Evolutionary conservation across 2,797 vertebrate genomes (phyloP).

Genomic region (Myotis myotis): DNA sequence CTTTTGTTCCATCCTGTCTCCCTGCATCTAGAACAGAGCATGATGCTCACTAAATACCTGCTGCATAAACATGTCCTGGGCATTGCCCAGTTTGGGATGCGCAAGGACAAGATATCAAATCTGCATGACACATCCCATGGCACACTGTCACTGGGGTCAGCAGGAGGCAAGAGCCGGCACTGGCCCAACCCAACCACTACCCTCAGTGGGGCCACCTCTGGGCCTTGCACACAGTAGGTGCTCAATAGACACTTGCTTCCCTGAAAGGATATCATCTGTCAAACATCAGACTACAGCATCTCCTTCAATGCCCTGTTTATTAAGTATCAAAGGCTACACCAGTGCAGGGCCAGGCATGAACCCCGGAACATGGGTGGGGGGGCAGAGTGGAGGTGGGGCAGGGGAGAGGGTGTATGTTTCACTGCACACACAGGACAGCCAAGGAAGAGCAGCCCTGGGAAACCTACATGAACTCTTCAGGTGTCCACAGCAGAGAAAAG

Average conservation of each 20-base stretch:
- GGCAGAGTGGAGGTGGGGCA: neutral
- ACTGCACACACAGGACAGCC: neutral
- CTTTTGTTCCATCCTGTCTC: neutral
- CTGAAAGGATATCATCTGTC: neutral
- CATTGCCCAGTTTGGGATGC: neutral
- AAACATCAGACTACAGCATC: neutral
- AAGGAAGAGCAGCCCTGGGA: conserved; percentile 18
- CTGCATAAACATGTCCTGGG: neutral
- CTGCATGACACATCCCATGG: neutral
- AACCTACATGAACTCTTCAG: conserved; percentile 77
- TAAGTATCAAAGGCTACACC: neutral
- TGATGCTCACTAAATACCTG: neutral
- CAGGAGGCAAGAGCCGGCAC: neutral
- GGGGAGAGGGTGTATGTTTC: too few species aligned
- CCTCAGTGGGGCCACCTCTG: neutral
- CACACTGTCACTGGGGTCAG: neutral
- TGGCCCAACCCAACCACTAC: neutral
- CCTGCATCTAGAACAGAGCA: neutral
- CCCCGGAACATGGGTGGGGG: accelerated
- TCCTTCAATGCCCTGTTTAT: neutral
- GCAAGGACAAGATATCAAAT: neutral
- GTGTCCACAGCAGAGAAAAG: conserved; percentile 30
- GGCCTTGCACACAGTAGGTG: neutral
- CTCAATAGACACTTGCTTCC: neutral
- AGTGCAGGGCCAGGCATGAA: neutral